These are phyloP conservation scores for Drosophila takahashii DNA, from an alignment of 1,140 invertebrate species.

Conservation along the genomic window DNA sequence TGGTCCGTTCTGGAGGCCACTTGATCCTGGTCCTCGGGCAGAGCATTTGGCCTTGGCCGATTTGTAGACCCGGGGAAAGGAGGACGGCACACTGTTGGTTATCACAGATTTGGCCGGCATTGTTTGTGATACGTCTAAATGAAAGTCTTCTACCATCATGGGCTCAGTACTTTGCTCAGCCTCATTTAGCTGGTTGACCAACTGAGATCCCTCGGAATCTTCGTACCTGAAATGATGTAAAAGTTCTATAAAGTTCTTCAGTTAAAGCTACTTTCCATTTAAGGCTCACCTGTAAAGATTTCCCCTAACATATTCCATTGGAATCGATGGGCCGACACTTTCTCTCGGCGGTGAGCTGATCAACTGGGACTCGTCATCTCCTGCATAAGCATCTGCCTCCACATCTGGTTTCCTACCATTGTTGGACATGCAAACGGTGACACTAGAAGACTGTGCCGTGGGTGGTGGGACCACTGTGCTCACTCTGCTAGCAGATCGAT, in stretches of 20 bases:
- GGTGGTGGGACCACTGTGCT: background rate
- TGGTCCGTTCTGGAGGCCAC: background rate
- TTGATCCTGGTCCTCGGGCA: background rate
- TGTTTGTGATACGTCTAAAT: background rate
- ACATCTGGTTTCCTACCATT: background rate
- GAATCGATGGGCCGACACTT: background rate
- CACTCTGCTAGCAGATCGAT: background rate
- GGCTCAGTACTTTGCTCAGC: background rate
- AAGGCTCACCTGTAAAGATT: constrained; percentile 28
- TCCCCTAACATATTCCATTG: constrained; percentile 24
- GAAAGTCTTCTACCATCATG: background rate
- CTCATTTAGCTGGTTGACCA: constrained; percentile 27
- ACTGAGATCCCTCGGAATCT: constrained; percentile 11
- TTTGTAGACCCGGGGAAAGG: constrained; percentile 22
- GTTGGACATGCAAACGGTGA: constrained; percentile 2
- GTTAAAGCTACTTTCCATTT: too few relatives aligned
- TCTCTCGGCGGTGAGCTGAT: constrained; percentile 1
- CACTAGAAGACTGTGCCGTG: background rate
- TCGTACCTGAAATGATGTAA: constrained; percentile 7
- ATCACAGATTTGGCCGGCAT: constrained; percentile 7
- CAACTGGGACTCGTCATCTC: constrained; percentile 8
- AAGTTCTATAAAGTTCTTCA: background rate
- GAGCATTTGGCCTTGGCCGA: constrained; percentile 19
- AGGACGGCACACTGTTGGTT: background rate
- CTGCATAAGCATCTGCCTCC: constrained; percentile 2